A percentile compares a stretch with the other conserved stretches of the same genome.
These are phyloP conservation scores for Thereva nobilitata DNA, from an alignment of 2,888 invertebrate genomes.

Conservation along the genomic window DNA sequence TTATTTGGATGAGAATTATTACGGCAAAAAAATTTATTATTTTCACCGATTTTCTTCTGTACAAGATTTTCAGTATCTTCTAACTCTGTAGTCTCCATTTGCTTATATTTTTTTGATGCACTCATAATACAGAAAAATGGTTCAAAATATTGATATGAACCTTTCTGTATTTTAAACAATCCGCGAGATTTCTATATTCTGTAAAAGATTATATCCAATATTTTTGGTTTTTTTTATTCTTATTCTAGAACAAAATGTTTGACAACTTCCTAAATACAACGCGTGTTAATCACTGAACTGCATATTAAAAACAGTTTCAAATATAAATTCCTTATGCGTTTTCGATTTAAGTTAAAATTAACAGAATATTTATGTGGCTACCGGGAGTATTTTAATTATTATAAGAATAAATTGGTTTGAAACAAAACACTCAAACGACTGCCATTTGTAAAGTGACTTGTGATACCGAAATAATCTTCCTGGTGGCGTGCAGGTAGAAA, in stretches of 20 bases:
- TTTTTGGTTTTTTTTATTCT: conserved; percentile 14
- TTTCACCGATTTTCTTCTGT: conserved; percentile 48
- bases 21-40: conserved; percentile 38
- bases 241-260: conserved; percentile 22
- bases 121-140: conserved; percentile 50
- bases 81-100: conserved; percentile 52
- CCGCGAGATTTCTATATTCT: conserved; percentile 9
- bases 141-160: conserved; percentile 3
- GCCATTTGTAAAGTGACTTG: too few species aligned
- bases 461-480: too few species aligned
- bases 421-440: too few species aligned
- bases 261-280: conserved; percentile 26
- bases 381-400: too few species aligned
- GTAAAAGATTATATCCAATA: conserved; percentile 10
- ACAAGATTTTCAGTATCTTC: conserved; percentile 55
- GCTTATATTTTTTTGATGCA: conserved; percentile 58
- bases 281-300: conserved; percentile 27
- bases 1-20: conserved; percentile 34
- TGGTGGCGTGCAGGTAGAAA: too few species aligned
- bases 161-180: conserved; percentile 4
- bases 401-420: too few species aligned
- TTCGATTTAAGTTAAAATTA: too few species aligned
- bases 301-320: conserved; percentile 7
- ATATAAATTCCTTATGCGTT: too few species aligned
- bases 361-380: too few species aligned